Conservation (phyloP, 2,797 vertebrate genomes). For the Muscicapa striata region DNA sequence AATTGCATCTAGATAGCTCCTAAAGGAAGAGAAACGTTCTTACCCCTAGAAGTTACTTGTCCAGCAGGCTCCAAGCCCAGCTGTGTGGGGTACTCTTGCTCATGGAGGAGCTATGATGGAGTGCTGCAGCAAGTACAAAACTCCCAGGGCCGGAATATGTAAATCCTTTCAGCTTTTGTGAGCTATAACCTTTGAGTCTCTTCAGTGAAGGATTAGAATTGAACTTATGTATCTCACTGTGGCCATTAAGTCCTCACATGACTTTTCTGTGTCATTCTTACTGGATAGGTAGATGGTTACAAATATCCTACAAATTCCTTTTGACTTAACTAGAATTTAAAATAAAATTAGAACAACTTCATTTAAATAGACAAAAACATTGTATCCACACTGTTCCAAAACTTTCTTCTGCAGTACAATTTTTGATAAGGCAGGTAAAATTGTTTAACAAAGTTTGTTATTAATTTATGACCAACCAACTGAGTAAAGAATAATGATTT, state of each 20-base stretch:
- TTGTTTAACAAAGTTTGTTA: neutral
- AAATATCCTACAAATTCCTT: neutral
- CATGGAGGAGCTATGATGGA: neutral
- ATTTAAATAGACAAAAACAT: neutral
- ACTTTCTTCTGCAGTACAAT: neutral
- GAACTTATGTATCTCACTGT: neutral
- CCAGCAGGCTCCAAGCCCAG: too few species aligned
- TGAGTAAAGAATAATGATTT: neutral
- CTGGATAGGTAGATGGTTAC: neutral
- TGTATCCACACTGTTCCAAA: neutral
- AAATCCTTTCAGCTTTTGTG: neutral
- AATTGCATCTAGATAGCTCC: neutral
- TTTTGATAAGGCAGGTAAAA: neutral
- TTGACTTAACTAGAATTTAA: neutral
- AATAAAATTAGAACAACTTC: neutral
- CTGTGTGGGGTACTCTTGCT: rapidly evolving
- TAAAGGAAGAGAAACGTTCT: neutral
- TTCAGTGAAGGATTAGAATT: neutral
- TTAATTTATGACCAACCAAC: neutral
- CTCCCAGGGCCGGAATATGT: neutral
- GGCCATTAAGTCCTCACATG: neutral
- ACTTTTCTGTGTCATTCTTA: neutral
- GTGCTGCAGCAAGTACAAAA: neutral
- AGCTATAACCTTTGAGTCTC: neutral
- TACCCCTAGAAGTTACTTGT: neutral